These are phyloP conservation scores for Apostichopus leukothele DNA, from an alignment of 53 echinoderm and acorn worm genomes.

Conservation along the genomic window DNA sequence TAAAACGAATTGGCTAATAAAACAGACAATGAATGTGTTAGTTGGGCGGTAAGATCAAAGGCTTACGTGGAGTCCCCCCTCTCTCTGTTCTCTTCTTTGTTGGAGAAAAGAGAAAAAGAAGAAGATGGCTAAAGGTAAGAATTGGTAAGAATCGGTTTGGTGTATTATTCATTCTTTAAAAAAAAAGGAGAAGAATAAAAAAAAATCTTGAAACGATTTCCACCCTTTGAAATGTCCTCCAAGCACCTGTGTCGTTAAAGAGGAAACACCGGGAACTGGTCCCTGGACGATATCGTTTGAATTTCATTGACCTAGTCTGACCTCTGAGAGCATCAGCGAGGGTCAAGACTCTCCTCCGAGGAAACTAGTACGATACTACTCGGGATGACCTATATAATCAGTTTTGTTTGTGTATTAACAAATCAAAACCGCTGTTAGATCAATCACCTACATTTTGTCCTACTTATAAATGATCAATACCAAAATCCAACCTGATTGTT, in stretches of 20 bases:
- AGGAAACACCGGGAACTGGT: constrained; percentile 9
- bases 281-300: neutral
- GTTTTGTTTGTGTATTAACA: neutral
- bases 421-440: neutral
- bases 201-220: constrained; percentile 6
- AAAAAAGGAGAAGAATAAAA: neutral
- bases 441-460: neutral
- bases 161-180: constrained; percentile 22
- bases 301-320: constrained; percentile 5
- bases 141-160: too few species aligned
- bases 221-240: neutral
- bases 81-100: constrained; percentile 6
- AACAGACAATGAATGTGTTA: constrained; percentile 45
- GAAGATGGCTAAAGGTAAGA: neutral
- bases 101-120: neutral
- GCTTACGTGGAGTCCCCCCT: neutral
- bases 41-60: constrained; percentile 42
- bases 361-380: neutral
- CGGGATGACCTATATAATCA: neutral
- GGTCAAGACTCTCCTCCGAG: neutral
- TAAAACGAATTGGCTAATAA: constrained; percentile 45
- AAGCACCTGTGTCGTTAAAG: constrained; percentile 26
- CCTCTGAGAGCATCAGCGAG: neutral
- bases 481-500: neutral
- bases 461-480: neutral